Percentiles rank a stretch among this genome's conserved stretches.
Evolutionary conservation across 2,113 vertebrate genomes (phyloP).

Genomic region (Okapia johnstoni): DNA sequence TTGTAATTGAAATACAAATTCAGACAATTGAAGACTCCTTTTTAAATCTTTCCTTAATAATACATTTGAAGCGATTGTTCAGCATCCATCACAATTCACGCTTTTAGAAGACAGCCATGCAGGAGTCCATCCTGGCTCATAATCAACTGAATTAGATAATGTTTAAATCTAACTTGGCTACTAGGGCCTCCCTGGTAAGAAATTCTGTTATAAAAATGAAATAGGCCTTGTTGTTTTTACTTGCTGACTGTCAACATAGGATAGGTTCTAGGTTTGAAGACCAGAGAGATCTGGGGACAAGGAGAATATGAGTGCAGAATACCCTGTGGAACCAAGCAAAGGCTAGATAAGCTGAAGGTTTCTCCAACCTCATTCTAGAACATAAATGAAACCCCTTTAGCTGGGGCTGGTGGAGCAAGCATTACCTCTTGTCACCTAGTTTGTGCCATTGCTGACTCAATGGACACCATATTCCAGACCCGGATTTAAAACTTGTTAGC

Average conservation of each 20-base stretch:
- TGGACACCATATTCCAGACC: neutral
- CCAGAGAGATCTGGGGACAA: neutral
- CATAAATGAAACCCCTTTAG: neutral
- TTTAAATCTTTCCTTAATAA: neutral
- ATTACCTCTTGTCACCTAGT: neutral
- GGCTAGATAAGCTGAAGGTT: neutral
- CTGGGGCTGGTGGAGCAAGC: neutral
- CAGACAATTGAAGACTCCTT: neutral
- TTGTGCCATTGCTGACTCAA: neutral
- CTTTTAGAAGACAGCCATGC: neutral
- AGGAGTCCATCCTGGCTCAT: neutral
- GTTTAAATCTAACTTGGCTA: neutral
- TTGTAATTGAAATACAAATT: constrained; percentile 16
- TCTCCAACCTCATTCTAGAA: neutral
- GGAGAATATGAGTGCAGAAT: neutral
- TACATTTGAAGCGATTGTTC: neutral
- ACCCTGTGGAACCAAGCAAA: neutral
- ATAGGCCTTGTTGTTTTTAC: neutral
- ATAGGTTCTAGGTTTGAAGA: neutral
- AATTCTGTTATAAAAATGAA: neutral
- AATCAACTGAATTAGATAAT: neutral
- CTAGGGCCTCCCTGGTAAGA: neutral
- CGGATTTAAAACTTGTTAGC: neutral
- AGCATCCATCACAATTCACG: neutral
- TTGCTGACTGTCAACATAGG: neutral